Evolutionary conservation across 2,797 vertebrate species (phyloP).

Genomic region (Urocyon cinereoargenteus): DNA sequence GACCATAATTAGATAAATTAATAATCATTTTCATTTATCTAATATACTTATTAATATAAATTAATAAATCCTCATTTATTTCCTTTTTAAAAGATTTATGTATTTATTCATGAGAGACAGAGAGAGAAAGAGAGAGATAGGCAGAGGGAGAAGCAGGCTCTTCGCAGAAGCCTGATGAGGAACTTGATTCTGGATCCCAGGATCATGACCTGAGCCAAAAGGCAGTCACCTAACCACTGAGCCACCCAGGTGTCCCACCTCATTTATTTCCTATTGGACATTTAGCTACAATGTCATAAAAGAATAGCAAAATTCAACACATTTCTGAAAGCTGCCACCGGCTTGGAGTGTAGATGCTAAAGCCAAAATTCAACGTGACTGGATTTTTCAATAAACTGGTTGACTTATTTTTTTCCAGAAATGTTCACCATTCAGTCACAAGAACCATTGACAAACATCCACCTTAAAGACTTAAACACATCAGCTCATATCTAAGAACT

Average conservation of each 20-base stretch:
- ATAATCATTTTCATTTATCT: background rate
- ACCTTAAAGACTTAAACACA: background rate
- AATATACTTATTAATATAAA: background rate
- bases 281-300: background rate
- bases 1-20: background rate
- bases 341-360: background rate
- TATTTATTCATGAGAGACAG: too few relatives aligned
- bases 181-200: too few relatives aligned
- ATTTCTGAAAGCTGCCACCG: background rate
- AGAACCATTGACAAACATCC: background rate
- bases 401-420: background rate
- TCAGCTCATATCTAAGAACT: background rate
- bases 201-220: too few relatives aligned
- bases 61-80: background rate
- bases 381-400: background rate
- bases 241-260: background rate
- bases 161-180: too few relatives aligned
- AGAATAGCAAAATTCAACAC: background rate
- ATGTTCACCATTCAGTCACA: background rate
- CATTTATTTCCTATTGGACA: background rate
- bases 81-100: background rate
- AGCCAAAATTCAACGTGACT: background rate
- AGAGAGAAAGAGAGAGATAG: too few relatives aligned
- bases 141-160: too few relatives aligned
- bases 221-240: too few relatives aligned